These are phyloP conservation scores for Lophochroa leadbeateri DNA, from an alignment of 2,113 vertebrate species.

Conservation along the genomic window DNA sequence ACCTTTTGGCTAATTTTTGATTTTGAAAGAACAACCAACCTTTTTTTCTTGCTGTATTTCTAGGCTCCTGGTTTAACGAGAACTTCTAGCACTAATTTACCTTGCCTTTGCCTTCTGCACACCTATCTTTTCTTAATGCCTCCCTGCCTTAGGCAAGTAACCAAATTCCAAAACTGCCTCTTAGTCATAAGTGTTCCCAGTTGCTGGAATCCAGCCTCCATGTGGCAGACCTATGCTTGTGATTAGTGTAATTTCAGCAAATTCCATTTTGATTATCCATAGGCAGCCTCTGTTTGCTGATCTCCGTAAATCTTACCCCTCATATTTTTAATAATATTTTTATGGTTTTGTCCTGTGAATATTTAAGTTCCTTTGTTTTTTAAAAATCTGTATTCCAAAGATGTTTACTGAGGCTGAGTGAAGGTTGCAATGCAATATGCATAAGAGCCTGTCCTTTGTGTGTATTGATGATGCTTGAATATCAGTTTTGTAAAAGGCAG, in stretches of 20 bases:
- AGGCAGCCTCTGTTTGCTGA: neutral
- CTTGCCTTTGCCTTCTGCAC: neutral
- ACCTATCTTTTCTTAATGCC: neutral
- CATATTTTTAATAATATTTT: fast-evolving
- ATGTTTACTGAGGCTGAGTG: neutral
- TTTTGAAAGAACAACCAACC: neutral
- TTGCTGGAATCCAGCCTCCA: neutral
- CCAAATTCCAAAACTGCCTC: neutral
- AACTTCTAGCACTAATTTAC: neutral
- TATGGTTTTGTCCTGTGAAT: conserved; percentile 7
- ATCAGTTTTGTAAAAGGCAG: neutral
- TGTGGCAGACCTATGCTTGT: neutral
- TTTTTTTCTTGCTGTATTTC: neutral
- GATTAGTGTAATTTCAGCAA: neutral
- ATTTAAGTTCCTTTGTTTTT: neutral
- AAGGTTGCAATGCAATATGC: neutral
- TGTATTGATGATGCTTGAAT: neutral
- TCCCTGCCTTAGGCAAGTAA: neutral
- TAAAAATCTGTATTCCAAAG: neutral
- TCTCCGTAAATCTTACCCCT: neutral
- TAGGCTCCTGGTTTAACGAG: neutral
- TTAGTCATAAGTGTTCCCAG: neutral
- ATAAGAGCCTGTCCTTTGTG: neutral
- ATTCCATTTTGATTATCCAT: fast-evolving
- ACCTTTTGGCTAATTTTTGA: neutral